phyloP scores from a whole-genome alignment of 1,140 invertebrate species.

The Drosophila neocordata region DNA sequence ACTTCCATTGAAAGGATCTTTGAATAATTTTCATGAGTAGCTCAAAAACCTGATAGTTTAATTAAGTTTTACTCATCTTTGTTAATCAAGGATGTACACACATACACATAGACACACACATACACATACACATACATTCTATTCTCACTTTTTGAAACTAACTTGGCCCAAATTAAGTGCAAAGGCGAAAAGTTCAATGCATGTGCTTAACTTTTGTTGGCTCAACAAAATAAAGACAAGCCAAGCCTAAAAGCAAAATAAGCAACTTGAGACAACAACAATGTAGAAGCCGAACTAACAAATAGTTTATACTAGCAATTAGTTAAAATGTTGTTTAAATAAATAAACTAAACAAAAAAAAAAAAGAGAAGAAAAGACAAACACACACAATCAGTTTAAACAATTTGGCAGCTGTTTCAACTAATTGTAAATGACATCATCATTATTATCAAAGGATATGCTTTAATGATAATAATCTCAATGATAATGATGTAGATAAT shows the following conservation, averaged over 20 bases:
- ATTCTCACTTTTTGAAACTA: background rate
- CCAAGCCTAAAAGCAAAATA: background rate
- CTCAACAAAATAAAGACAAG: background rate
- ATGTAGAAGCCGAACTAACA: background rate
- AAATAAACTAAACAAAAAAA: background rate
- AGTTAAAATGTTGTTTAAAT: background rate
- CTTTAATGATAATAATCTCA: background rate
- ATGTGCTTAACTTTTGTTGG: constrained; percentile 10
- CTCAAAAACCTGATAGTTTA: background rate
- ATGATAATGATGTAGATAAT: background rate
- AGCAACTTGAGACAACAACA: background rate
- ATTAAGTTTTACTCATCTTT: background rate
- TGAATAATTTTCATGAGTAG: background rate
- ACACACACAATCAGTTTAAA: background rate
- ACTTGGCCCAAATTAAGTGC: background rate
- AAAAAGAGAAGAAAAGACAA: background rate
- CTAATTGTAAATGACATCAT: constrained; percentile 26
- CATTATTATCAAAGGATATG: background rate
- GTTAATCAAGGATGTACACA: background rate
- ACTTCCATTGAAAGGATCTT: background rate
- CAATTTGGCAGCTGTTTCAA: background rate
- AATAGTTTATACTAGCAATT: background rate
- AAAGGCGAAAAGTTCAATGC: constrained; percentile 21
- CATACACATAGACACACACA: background rate
- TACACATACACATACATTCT: background rate